Evolutionary conservation across 1,140 invertebrate species (phyloP).

Genomic region (Platorchestia sp.): DNA sequence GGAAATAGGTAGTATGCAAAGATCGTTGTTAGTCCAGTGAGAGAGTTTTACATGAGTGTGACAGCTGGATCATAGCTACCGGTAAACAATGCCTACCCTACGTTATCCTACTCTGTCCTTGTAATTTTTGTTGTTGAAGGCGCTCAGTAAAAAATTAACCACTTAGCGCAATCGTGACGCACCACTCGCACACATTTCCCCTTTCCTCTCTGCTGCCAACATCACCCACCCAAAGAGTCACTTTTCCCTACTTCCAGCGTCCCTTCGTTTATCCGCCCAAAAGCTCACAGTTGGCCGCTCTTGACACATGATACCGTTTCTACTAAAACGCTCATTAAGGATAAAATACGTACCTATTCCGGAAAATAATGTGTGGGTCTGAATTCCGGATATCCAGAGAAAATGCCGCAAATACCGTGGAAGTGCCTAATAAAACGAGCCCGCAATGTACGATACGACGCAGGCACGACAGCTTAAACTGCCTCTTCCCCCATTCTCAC

Average conservation of each 20-base stretch:
- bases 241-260: background rate
- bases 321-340: constrained; percentile 60
- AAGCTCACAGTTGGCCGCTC: constrained; percentile 49
- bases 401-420: constrained; percentile 67
- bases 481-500: constrained; percentile 67
- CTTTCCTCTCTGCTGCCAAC: background rate
- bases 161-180: background rate
- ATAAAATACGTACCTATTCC: constrained; percentile 61
- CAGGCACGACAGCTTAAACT: constrained; percentile 66
- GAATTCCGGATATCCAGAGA: constrained; percentile 67
- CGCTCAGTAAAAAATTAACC: background rate
- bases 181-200: background rate
- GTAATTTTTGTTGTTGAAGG: background rate
- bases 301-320: constrained; percentile 54
- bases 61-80: too few species aligned
- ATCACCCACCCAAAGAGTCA: background rate
- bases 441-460: constrained; percentile 66
- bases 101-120: too few species aligned
- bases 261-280: constrained; percentile 12
- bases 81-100: too few species aligned
- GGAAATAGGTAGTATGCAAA: too few species aligned
- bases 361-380: constrained; percentile 60
- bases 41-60: too few species aligned
- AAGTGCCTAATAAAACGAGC: constrained; percentile 67
- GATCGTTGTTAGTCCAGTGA: too few species aligned